Evolutionary conservation across 2,888 invertebrate genomes (phyloP).

Genomic region (Saturnia pavonia): DNA sequence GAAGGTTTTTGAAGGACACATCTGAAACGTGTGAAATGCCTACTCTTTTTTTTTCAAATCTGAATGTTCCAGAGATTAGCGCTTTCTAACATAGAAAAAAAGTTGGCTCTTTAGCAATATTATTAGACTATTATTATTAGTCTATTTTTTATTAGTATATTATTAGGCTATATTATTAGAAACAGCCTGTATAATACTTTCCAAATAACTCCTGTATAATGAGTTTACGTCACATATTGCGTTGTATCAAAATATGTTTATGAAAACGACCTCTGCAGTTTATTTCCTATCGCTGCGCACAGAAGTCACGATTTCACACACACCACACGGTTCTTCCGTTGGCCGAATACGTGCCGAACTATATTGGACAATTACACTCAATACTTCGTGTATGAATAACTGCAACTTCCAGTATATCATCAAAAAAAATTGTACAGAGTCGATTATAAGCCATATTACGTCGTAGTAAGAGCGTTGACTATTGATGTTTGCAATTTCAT

Average conservation of each 20-base stretch:
- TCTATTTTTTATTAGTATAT: no score
- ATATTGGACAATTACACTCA: slow-evolving; percentile 72
- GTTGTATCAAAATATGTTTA: slow-evolving; percentile 15
- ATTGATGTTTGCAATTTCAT: slow-evolving; percentile 19
- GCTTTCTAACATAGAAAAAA: no score
- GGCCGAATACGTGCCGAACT: slow-evolving; percentile 29
- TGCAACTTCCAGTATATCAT: slow-evolving; percentile 24
- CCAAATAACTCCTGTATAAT: neutral
- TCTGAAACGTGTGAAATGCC: no score
- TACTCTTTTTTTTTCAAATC: no score
- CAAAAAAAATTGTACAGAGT: slow-evolving; percentile 13
- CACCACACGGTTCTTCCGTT: slow-evolving; percentile 15
- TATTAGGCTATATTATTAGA: neutral
- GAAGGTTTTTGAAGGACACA: no score
- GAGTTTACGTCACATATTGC: slow-evolving; percentile 10
- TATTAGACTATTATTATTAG: no score
- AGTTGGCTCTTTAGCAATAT: no score
- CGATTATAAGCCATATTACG: slow-evolving; percentile 26
- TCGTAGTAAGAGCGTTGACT: neutral
- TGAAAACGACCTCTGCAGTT: slow-evolving; percentile 18
- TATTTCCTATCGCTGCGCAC: slow-evolving; percentile 21
- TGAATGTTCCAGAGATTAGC: no score
- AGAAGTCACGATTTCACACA: slow-evolving; percentile 19
- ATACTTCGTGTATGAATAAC: slow-evolving; percentile 50
- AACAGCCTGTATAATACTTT: neutral